Evolutionary conservation across 2,888 invertebrate species (phyloP), one percentile per base, ranked within the genome.

Genomic region (Tigriopus californicus): DNA sequence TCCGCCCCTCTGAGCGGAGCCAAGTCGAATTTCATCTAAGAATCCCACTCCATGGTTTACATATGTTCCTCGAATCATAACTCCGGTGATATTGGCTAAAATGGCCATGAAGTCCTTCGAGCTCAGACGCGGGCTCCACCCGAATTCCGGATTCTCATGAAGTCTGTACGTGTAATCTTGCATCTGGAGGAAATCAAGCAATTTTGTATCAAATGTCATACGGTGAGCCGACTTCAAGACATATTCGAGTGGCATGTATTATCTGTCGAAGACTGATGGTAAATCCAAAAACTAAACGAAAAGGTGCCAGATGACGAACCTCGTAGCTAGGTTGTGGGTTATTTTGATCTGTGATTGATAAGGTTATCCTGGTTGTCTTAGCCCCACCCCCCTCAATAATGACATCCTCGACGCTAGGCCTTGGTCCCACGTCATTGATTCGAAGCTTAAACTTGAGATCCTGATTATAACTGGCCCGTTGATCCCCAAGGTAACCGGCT

Each of bases 21-120:
- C 86, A 60, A 98, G 71, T 62, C 80, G 82, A 47, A 97, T 84
- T 67, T 91, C 83, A 69, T 91, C 90, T 64, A 98, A 71, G 68
- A 83, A 92, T 1, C 94, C 95, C 65, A 65, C 75, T 67, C 90
- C 90, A 66, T 80, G 80, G 58, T 78, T 79, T 1, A 84, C 82
- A 71, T 90, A 98, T 0, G 91, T 91, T 25, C 85, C 97, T 61
- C 92, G 79, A 61, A 98, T 90, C 72, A 87, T 91, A 49, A 98
- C 83, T 0, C 91, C 83, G 0, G 94, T 95, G 60, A 99, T 68
- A 70, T 98, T 94, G 54, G 92, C 83, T 6, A 98, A 76, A 41
- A 98, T 80, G 0, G 88, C 86, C 72, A 95, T 86, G 69, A 94
- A 97, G 54, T 87, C 87, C 58, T 85, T 78, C 1, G 92, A 80